A percentile compares a stretch with the other conserved stretches of the same genome.
Conservation (phyloP, 35 echinoderm and acorn worm species). For the Ophiothrix spiculata region DNA sequence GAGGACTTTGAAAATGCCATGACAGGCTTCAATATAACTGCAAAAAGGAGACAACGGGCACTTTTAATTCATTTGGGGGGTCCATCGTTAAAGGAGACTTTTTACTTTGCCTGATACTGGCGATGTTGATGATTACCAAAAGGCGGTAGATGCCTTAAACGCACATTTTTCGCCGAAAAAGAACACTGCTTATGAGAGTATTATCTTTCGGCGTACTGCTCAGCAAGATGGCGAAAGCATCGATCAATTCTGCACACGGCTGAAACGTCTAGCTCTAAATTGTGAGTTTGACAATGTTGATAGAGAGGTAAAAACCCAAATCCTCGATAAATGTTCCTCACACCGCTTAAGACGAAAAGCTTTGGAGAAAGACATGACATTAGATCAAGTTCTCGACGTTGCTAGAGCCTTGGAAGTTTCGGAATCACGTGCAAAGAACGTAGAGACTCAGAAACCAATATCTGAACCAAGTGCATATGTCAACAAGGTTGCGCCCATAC, state of each 20-base stretch:
- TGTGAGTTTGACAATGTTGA: conserved; percentile 61
- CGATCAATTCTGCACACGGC: conserved; percentile 48
- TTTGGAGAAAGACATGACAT: conserved; percentile 28
- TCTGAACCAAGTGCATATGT: too few relatives aligned
- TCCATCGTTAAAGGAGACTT: conserved; percentile 33
- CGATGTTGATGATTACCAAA: conserved; percentile 35
- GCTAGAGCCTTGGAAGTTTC: background rate
- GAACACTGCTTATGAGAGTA: conserved; percentile 54
- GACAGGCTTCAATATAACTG: conserved; percentile 51
- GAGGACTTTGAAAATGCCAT: conserved; percentile 47
- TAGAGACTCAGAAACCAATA: too few relatives aligned
- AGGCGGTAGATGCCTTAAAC: conserved; percentile 30
- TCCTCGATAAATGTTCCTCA: conserved; percentile 52
- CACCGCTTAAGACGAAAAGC: conserved; percentile 38
- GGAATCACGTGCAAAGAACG: background rate
- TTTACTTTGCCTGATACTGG: conserved; percentile 40
- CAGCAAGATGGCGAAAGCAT: conserved; percentile 52
- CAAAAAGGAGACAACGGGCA: conserved; percentile 22
- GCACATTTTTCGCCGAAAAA: conserved; percentile 13
- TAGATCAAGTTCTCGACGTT: background rate
- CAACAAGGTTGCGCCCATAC: too few relatives aligned
- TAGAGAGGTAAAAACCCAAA: conserved; percentile 35
- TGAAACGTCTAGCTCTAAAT: conserved; percentile 28
- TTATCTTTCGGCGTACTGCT: conserved; percentile 48
- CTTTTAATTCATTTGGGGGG: conserved; percentile 48